Base-by-base conservation (phyloP, 1,140 invertebrate genomes). In the Brachionus manjavacas region DNA sequence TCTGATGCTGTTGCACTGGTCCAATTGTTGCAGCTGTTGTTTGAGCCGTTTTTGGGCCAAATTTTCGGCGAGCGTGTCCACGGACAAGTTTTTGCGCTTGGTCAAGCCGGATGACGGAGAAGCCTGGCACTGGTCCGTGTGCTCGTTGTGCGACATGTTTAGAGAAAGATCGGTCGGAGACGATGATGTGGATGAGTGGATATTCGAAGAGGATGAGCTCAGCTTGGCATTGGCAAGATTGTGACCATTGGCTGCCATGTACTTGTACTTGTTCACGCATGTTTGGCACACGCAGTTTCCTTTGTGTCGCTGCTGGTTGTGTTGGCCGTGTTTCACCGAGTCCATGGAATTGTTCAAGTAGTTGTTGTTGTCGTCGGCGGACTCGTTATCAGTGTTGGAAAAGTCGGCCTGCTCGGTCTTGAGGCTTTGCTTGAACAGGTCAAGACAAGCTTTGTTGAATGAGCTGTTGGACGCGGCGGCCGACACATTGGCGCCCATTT, bases 221-320 rank as follows among this genome's bases (percentile, higher is more conserved):
- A 41, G n/a, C 16, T 72, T 72, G 23, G 41, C 11, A 46, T 76
- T 76, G 8, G 49, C 20, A 76, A 46, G 41, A 76, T 31, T 76
- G 60, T 81, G 79, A 46, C 79, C 52, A 68, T 60, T 68, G 3
- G 79, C 79, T 6, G 79, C 64, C 79, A 81, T 64, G 8, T 81
- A 83, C 46, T 83, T 83, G 20, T 83, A 83, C 35, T 83, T 83
- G 23, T 83, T 83, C 14, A 83, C 41, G 28, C 81, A 83, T 28
- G 60, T 68, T 23, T 39, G 23, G 35, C 81, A 83, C 25, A 52
- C 23, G 35, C 81, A 83, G 35, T 83, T 68, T 4, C 81, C 81
- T 52, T 68, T 68, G 52, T 83, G 81, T 2, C 81, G 60, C 20
- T 81, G 79, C n/a, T 68, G 52, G 7, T 60, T 43, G 20, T 81